Conservation (phyloP, 2,113 vertebrate species). For the Tupaia chinensis region DNA sequence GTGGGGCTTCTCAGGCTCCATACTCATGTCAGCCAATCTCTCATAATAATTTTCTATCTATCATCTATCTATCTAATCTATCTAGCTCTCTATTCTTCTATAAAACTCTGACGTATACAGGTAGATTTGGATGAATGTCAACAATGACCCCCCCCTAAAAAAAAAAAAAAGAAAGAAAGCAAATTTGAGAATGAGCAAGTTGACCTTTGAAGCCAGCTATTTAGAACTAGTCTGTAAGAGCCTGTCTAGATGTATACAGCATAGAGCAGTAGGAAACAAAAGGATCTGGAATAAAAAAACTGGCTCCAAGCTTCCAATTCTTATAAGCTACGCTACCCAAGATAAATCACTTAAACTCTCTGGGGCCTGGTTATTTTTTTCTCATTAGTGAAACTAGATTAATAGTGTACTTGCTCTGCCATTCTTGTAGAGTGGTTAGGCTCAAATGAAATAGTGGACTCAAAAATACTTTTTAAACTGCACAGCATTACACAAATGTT, state of each 20-base stretch:
- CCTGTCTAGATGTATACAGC: background rate
- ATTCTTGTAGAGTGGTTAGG: background rate
- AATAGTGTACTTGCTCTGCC: background rate
- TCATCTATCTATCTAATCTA: background rate
- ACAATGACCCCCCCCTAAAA: background rate
- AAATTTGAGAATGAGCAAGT: background rate
- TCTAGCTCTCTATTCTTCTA: background rate
- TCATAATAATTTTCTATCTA: background rate
- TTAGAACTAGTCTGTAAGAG: background rate
- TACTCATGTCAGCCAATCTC: background rate
- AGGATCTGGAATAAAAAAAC: slow-evolving; percentile 3
- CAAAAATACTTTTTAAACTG: slow-evolving; percentile 60
- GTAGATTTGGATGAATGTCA: background rate
- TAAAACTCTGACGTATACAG: background rate
- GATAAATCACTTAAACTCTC: background rate
- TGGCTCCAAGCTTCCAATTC: background rate
- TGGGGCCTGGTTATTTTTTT: background rate
- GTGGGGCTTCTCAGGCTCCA: background rate
- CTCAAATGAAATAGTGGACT: slow-evolving; percentile 46
- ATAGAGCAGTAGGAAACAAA: background rate
- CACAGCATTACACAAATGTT: slow-evolving; percentile 76
- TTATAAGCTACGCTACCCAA: background rate
- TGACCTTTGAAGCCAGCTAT: background rate
- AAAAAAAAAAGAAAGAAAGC: background rate
- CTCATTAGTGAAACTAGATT: background rate